Conservation (phyloP, 2,888 invertebrate genomes). For the Ametastegia equiseti region DNA sequence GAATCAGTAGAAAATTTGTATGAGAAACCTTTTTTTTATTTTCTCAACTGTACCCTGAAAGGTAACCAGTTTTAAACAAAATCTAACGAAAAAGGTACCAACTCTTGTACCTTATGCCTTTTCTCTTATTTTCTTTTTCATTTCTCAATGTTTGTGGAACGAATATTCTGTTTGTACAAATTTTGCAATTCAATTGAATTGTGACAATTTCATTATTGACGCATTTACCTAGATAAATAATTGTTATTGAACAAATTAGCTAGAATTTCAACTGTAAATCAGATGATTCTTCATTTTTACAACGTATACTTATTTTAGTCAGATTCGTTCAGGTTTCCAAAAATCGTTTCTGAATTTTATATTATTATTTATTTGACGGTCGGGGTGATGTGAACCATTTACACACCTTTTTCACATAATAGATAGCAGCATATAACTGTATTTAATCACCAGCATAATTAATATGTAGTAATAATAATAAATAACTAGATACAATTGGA, state of each 20-base stretch:
- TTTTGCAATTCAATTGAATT: constrained; percentile 44
- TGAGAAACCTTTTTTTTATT: background rate
- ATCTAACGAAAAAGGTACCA: background rate
- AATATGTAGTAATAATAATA: constrained; percentile 56
- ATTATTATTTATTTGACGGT: constrained; percentile 63
- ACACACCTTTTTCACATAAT: constrained; percentile 63
- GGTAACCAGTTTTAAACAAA: background rate
- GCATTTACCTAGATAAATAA: constrained; percentile 15
- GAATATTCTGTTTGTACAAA: constrained; percentile 40
- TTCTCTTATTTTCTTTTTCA: too few species aligned
- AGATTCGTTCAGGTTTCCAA: constrained; percentile 63
- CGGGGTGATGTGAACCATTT: constrained; percentile 67
- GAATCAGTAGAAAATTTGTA: background rate
- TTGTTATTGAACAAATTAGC: background rate
- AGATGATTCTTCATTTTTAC: constrained; percentile 51
- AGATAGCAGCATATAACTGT: constrained; percentile 61
- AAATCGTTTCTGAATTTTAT: constrained; percentile 61
- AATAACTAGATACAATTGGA: constrained; percentile 49
- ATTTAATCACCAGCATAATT: constrained; percentile 62
- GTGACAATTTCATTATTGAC: constrained; percentile 50
- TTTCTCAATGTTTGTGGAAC: background rate
- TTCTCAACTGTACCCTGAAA: background rate
- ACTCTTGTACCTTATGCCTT: background rate
- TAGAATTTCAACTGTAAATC: background rate
- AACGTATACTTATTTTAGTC: constrained; percentile 51